Conservation (phyloP, 2,888 invertebrate genomes). For the Drosophila hamatofila region DNA sequence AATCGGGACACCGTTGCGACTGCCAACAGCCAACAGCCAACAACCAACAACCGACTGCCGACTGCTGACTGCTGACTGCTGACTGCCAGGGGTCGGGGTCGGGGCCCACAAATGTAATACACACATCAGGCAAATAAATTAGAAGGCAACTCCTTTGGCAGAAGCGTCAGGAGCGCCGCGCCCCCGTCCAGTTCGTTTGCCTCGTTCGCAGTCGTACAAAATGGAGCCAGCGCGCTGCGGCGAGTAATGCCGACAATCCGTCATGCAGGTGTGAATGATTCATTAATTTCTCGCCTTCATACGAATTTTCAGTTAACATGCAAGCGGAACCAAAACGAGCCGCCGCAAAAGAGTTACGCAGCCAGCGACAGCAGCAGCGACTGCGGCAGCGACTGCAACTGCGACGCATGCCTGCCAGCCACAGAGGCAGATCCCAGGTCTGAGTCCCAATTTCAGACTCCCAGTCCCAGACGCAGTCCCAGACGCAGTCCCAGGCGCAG, state of each 20-base stretch:
- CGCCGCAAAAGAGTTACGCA: slow-evolving; percentile 78
- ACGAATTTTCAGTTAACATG: slow-evolving; percentile 81
- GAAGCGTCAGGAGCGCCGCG: slow-evolving; percentile 64
- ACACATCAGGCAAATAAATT: slow-evolving; percentile 83
- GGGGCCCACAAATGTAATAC: slow-evolving; percentile 69
- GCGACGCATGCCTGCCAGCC: slow-evolving; percentile 70
- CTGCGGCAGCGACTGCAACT: slow-evolving; percentile 28
- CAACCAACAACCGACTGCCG: background rate
- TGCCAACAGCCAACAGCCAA: slow-evolving; percentile 1
- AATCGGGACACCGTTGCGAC: slow-evolving; percentile 33
- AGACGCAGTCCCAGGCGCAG: slow-evolving; percentile 13
- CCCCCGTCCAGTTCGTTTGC: slow-evolving; percentile 43
- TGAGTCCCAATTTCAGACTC: slow-evolving; percentile 6
- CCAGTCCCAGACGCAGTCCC: slow-evolving; percentile 2
- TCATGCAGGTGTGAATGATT: slow-evolving; percentile 85
- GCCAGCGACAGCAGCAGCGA: slow-evolving; percentile 31
- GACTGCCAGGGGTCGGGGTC: slow-evolving; percentile 6
- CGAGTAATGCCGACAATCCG: slow-evolving; percentile 83
- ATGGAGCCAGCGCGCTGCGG: slow-evolving; percentile 36
- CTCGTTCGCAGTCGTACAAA: slow-evolving; percentile 21
- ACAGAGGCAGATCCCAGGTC: slow-evolving; percentile 15
- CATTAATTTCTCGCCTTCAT: slow-evolving; percentile 85
- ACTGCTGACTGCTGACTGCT: background rate
- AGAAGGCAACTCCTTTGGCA: slow-evolving; percentile 81
- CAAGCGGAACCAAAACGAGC: slow-evolving; percentile 79